A percentile compares a stretch with the other conserved stretches of the same genome.
Conservation (phyloP, 2,888 invertebrate species). For the Cantharis flavilabris region DNA sequence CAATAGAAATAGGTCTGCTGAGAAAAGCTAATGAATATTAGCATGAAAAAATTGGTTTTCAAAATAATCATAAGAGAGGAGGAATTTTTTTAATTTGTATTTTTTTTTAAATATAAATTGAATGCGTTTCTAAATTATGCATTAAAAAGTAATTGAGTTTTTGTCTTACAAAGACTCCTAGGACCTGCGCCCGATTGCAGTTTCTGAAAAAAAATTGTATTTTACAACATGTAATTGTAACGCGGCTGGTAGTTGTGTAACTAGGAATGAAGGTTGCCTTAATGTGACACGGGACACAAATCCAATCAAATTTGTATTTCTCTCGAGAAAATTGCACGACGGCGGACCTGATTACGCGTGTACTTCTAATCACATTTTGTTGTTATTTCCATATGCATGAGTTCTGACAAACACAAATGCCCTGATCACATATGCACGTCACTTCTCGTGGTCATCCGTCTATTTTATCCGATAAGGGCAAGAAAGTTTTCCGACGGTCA, state of each 20-base stretch:
- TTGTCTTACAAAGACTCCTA: background rate
- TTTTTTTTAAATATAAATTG: background rate
- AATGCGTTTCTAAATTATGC: slow-evolving; percentile 7
- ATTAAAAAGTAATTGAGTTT: slow-evolving; percentile 10
- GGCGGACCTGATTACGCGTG: slow-evolving; percentile 50
- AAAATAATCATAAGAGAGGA: slow-evolving; percentile 14
- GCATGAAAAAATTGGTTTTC: slow-evolving; percentile 31
- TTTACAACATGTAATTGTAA: background rate
- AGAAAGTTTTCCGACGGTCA: slow-evolving; percentile 30
- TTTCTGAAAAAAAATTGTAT: background rate
- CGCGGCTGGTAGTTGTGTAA: slow-evolving; percentile 12
- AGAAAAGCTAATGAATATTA: slow-evolving; percentile 30
- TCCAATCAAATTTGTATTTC: slow-evolving; percentile 55
- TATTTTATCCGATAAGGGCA: slow-evolving; percentile 41
- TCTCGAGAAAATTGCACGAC: slow-evolving; percentile 53
- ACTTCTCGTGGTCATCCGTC: slow-evolving; percentile 48
- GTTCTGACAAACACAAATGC: slow-evolving; percentile 51
- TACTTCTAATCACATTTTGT: slow-evolving; percentile 44
- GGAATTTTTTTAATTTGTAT: slow-evolving; percentile 13
- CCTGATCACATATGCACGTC: slow-evolving; percentile 51
- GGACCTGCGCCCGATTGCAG: background rate
- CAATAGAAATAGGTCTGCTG: slow-evolving; percentile 29
- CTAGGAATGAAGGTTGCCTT: slow-evolving; percentile 31
- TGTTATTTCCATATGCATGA: slow-evolving; percentile 54
- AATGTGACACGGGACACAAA: slow-evolving; percentile 43